Percentiles rank a stretch among this genome's conserved stretches.
phyloP scores from a whole-genome alignment of 2,113 vertebrate genomes.

The Chlorodrepanis virens region DNA sequence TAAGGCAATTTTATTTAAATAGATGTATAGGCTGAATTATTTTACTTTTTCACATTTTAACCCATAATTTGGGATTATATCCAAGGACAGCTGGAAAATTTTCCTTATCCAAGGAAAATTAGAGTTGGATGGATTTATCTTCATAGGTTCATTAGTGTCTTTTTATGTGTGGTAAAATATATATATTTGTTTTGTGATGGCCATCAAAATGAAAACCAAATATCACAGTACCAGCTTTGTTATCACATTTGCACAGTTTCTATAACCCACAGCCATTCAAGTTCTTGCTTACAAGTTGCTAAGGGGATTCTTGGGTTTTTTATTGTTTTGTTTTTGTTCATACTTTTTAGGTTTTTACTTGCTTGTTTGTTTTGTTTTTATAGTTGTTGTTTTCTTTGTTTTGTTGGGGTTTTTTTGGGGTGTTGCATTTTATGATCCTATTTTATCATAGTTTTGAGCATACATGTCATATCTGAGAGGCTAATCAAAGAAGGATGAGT shows the following conservation, averaged over 20 bases:
- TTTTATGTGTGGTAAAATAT: not conserved
- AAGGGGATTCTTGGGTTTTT: not conserved
- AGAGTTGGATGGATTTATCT: not conserved
- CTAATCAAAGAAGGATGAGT: not conserved
- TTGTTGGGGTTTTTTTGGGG: fast-evolving
- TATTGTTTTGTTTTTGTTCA: not conserved
- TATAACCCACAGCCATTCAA: not conserved
- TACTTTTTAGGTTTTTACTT: not conserved
- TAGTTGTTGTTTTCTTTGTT: not conserved
- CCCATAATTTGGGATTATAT: not conserved
- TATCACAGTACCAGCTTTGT: not conserved
- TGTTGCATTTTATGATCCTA: not conserved
- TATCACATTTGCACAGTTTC: not conserved
- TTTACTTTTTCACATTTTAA: not conserved
- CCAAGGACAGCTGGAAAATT: not conserved
- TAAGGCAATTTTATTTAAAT: not conserved
- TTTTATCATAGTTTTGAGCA: not conserved
- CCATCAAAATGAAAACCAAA: not conserved
- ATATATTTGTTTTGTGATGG: not conserved
- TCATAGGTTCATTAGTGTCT: not conserved
- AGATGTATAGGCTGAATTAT: not conserved
- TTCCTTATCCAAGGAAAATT: not conserved
- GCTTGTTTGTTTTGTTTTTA: not conserved
- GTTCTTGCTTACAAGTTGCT: not conserved
- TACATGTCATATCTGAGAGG: not conserved